These are phyloP conservation scores for Pachycephus smyrnensis DNA, from an alignment of 2,888 invertebrate species.

Conservation along the genomic window DNA sequence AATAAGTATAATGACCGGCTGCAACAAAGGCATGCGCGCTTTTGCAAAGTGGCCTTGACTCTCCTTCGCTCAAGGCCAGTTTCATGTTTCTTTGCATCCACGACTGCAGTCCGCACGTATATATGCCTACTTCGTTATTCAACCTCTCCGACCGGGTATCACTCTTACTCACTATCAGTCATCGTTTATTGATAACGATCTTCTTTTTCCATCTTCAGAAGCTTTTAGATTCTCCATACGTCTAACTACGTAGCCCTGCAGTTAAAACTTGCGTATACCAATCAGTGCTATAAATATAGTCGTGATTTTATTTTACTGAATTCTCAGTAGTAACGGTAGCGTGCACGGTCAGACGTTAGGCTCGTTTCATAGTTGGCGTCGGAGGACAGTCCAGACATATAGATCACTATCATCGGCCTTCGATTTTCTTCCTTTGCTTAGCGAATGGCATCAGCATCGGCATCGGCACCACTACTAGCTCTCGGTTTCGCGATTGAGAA, in stretches of 20 bases:
- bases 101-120: neutral
- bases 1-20: conserved; percentile 21
- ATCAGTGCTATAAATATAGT: neutral
- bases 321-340: neutral
- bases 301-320: neutral
- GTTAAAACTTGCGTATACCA: neutral
- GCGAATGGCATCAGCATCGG: neutral
- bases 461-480: neutral
- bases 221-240: neutral
- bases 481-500: neutral
- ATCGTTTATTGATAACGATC: neutral
- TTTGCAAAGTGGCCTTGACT: conserved; percentile 4
- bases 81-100: neutral
- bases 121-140: neutral
- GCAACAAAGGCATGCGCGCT: conserved; percentile 1
- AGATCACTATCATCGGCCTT: neutral
- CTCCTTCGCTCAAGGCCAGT: conserved; percentile 1
- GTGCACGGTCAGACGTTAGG: conserved; percentile 2
- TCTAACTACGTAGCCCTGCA: neutral
- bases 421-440: conserved; percentile 1
- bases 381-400: neutral
- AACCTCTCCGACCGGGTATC: neutral
- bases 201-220: neutral
- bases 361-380: neutral
- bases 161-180: neutral